Evolutionary conservation across 2,113 vertebrate genomes (phyloP), one percentile per base, ranked within the genome.

Genomic region (Mastomys natalensis): DNA sequence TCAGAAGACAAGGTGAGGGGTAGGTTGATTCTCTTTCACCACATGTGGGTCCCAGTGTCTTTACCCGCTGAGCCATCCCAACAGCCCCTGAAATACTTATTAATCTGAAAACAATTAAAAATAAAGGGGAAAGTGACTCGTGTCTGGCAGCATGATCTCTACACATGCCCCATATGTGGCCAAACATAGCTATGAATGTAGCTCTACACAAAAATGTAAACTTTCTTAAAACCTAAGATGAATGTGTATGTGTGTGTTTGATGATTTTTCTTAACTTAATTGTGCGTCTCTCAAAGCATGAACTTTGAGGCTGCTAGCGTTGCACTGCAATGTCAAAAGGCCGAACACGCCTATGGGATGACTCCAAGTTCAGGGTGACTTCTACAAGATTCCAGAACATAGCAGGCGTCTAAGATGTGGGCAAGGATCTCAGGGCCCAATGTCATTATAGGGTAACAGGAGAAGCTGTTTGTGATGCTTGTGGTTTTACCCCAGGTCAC

Each of bases 381-480:
- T 24, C 90, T 68, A 11, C 0, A 15, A 58, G 60, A 77, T 74
- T 88, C 74, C 8, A 68, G 93, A 86, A 89, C 19, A 12, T 2
- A 43, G 3, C 90, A 62, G 53, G 55, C 37, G 37, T 74, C 73
- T 64, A 51, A 55, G 55, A 82, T 0, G 1, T 80, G 60, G 87
- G 93, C 76, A 68, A 64, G 29, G 11, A 60, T 60, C 73, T 87
- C 84, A 40, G 84, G 72, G 74, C 78, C 91, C 55, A 19, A 1
- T 3, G 31, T 24, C n/a, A 31, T 45, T 10, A 45, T 43, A 11
- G 70, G 45, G 62, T 51, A 80, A 58, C 15, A 62, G 73, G 34
- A 92, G 92, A 96, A 90, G 70, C n/a, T 45, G 80, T 96, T 80
- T 85, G 77, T 74, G 81, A 87, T 70, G 87, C 78, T 58, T 95